Conservation (phyloP, 2,113 vertebrate species). For the Elgaria multicarinata region DNA sequence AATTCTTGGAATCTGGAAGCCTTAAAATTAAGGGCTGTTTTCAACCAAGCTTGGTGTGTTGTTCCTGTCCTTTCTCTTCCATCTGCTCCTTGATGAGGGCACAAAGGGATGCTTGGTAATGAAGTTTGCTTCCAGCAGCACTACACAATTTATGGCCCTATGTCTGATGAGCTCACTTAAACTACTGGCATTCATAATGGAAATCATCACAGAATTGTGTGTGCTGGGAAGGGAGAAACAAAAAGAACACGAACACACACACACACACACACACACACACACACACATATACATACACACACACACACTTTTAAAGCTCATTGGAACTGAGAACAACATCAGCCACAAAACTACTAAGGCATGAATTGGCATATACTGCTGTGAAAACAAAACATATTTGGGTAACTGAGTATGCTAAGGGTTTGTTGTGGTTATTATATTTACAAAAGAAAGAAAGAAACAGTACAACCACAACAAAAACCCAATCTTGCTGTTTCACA, state of each 20-base stretch:
- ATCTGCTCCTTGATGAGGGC: neutral
- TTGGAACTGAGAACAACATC: neutral
- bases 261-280: too few species aligned
- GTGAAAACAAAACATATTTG: neutral
- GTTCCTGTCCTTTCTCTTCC: neutral
- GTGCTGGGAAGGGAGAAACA: neutral
- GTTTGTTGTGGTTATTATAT: neutral
- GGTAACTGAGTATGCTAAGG: neutral
- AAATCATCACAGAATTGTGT: neutral
- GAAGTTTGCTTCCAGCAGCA: neutral
- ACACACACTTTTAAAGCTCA: neutral
- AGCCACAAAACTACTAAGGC: neutral
- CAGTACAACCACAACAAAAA: neutral
- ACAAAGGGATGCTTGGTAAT: neutral
- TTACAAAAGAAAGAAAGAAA: neutral
- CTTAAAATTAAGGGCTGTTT: neutral
- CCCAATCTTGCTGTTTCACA: neutral
- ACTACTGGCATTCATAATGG: neutral
- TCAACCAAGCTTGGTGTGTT: neutral
- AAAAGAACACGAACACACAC: too few species aligned
- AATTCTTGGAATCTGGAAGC: neutral
- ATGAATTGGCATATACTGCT: neutral
- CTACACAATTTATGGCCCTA: neutral
- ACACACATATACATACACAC: too few species aligned
- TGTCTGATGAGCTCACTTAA: neutral